These are phyloP conservation scores for Porites evermanni DNA, from an alignment of 92 coral and sea anemone species.

Conservation along the genomic window DNA sequence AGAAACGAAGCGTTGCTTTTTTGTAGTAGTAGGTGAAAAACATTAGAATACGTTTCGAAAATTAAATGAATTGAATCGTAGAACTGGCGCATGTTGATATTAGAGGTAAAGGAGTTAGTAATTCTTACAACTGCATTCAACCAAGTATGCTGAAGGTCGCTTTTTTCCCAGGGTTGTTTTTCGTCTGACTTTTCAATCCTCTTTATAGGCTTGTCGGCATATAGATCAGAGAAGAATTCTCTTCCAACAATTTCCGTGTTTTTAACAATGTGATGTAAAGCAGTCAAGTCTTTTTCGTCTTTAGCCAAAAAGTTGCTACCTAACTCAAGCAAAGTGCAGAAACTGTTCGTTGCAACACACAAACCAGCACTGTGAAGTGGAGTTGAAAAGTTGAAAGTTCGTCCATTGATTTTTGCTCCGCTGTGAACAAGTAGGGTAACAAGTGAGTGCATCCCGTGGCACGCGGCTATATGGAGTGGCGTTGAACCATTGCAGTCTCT, in stretches of 20 bases:
- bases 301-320: conserved; percentile 23
- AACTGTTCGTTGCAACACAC: conserved; percentile 13
- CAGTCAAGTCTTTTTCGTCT: conserved; percentile 17
- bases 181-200: conserved; percentile 8
- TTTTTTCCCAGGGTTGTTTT: background rate
- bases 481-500: conserved; percentile 64
- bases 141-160: conserved; percentile 5
- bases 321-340: conserved; percentile 19
- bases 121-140: background rate
- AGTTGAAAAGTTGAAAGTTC: conserved; percentile 45
- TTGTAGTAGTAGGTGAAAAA: background rate
- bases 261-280: conserved; percentile 6
- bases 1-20: background rate
- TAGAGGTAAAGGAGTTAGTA: background rate
- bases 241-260: background rate
- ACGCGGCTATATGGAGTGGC: conserved; percentile 53
- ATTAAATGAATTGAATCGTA: too few relatives aligned
- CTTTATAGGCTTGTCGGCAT: conserved; percentile 24
- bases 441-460: conserved; percentile 31
- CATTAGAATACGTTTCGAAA: background rate
- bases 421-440: conserved; percentile 21
- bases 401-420: background rate
- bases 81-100: background rate
- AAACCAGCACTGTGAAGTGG: conserved; percentile 59
- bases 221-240: conserved; percentile 30